Evolutionary conservation across 2,797 vertebrate species (phyloP).

Genomic region (Chloroceryle inda): DNA sequence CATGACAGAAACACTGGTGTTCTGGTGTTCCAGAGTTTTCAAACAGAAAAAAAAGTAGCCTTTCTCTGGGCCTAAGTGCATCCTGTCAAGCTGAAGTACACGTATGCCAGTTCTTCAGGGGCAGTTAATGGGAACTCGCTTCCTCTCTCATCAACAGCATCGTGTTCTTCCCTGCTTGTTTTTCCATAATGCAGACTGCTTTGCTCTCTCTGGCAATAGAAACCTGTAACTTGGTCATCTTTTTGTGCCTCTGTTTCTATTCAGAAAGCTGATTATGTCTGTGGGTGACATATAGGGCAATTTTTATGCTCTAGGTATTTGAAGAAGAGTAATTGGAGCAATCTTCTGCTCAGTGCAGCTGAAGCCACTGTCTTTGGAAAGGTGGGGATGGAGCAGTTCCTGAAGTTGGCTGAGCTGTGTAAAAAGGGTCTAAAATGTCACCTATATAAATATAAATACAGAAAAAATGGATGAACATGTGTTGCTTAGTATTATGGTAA

Average conservation of each 20-base stretch:
- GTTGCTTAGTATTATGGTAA: neutral
- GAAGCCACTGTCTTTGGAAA: slow-evolving; percentile 86
- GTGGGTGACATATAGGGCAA: neutral
- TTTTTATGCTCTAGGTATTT: neutral
- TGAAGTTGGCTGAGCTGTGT: slow-evolving; percentile 83
- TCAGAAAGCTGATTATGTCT: neutral
- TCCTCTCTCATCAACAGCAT: neutral
- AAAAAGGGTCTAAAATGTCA: slow-evolving; percentile 88
- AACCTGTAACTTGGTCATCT: neutral
- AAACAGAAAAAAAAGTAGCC: neutral
- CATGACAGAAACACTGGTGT: neutral
- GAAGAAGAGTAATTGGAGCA: neutral
- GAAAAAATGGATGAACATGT: neutral
- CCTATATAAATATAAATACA: slow-evolving; percentile 66
- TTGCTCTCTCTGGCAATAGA: neutral
- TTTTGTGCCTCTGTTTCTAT: neutral
- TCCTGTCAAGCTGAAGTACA: neutral
- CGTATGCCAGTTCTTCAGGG: neutral
- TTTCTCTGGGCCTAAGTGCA: neutral
- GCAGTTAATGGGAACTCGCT: neutral
- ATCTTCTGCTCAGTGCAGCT: slow-evolving; percentile 74
- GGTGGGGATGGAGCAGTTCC: slow-evolving; percentile 86
- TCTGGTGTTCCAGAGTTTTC: neutral
- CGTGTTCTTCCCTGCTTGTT: neutral
- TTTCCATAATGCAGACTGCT: neutral